These are phyloP conservation scores for Stichopus chloronotus DNA, from an alignment of 35 echinoderm and acorn worm species.

Conservation along the genomic window DNA sequence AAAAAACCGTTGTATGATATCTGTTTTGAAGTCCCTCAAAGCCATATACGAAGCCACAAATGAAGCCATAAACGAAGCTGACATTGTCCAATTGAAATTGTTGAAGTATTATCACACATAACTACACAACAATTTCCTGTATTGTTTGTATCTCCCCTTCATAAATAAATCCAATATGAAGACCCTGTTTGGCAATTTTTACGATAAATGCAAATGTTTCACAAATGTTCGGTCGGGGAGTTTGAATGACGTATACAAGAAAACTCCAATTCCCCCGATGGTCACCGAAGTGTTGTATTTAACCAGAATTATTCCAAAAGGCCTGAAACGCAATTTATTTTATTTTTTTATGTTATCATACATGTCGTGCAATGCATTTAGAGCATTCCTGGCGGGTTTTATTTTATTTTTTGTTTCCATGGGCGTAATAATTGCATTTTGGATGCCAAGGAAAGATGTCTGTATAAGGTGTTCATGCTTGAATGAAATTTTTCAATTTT, in stretches of 20 bases:
- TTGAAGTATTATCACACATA: too few species aligned
- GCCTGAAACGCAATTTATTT: not conserved
- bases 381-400: not conserved
- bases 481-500: too few species aligned
- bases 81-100: too few species aligned
- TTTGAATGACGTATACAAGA: constrained; percentile 16
- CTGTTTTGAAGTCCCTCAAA: too few species aligned
- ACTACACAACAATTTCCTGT: too few species aligned
- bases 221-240: not conserved
- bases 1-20: too few species aligned
- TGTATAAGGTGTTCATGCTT: too few species aligned
- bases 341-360: not conserved
- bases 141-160: too few species aligned
- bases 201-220: constrained; percentile 19
- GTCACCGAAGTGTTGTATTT: constrained; percentile 10
- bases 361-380: not conserved
- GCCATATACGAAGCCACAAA: too few species aligned
- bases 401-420: not conserved
- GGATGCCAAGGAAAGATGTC: too few species aligned
- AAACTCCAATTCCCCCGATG: not conserved
- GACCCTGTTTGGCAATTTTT: not conserved
- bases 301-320: constrained; percentile 1
- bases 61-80: too few species aligned
- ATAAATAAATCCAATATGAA: not conserved
- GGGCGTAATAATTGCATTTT: not conserved